phyloP scores from a whole-genome alignment of 2,113 vertebrate species.

The Laticauda laticaudata region DNA sequence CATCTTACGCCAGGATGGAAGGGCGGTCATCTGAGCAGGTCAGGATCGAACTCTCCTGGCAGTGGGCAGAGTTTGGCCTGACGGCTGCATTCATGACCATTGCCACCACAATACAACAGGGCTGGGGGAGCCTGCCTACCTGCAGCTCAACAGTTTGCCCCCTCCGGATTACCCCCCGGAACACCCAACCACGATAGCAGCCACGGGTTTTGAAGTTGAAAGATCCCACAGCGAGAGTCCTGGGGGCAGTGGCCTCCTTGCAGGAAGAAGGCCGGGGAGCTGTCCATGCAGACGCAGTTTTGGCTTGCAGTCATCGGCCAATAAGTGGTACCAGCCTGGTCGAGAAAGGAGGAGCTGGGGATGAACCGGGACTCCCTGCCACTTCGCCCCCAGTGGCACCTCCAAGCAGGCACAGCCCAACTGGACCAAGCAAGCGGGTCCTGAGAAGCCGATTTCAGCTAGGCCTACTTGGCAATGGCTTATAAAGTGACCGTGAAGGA shows the following conservation, averaged over 20 bases:
- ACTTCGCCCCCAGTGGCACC: background rate
- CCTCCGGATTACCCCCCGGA: background rate
- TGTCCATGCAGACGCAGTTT: conserved; percentile 59
- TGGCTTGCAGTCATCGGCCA: conserved; percentile 66
- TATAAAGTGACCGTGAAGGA: background rate
- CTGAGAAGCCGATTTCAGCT: background rate
- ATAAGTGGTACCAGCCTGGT: conserved; percentile 60
- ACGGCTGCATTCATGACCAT: background rate
- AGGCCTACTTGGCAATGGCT: too few relatives aligned
- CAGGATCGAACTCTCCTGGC: background rate
- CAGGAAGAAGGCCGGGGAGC: conserved; percentile 58
- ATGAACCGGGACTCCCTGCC: background rate
- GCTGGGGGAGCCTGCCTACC: background rate
- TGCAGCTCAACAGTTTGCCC: background rate
- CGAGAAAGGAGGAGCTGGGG: background rate
- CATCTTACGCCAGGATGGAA: background rate
- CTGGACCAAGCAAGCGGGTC: background rate
- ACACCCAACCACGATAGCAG: conserved; percentile 65
- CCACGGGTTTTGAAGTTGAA: conserved; percentile 58
- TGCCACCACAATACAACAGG: background rate
- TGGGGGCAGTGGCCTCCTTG: background rate
- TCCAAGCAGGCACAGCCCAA: background rate
- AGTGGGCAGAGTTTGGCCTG: background rate
- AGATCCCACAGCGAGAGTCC: conserved; percentile 48
- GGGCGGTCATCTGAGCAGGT: background rate